These are phyloP conservation scores for Dolichopus griseipennis DNA, from an alignment of 2,888 invertebrate species.

Conservation along the genomic window DNA sequence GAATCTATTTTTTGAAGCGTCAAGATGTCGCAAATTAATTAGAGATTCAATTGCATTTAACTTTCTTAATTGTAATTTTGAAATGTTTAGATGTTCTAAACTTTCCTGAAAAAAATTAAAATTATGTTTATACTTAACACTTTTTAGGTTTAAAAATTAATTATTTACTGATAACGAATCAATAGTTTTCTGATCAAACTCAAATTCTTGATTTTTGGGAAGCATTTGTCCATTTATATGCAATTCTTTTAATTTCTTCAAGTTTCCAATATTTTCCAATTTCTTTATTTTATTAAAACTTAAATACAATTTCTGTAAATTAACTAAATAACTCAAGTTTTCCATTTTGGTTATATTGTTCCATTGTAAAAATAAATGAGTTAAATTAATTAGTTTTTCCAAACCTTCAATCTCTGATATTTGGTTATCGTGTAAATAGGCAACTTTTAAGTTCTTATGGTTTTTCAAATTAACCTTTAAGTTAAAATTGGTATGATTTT, in stretches of 20 bases:
- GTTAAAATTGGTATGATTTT: conserved; percentile 17
- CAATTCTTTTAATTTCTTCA: conserved; percentile 54
- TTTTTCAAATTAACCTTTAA: conserved; percentile 36
- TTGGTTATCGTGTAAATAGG: conserved; percentile 74
- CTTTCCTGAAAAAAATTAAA: conserved; percentile 43
- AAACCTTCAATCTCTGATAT: conserved; percentile 67
- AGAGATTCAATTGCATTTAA: conserved; percentile 37
- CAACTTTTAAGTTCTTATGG: conserved; percentile 49
- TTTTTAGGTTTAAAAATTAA: neutral
- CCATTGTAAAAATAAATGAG: conserved; percentile 64
- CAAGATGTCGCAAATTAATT: conserved; percentile 47
- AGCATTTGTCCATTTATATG: conserved; percentile 59
- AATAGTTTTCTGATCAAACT: conserved; percentile 58
- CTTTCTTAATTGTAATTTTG: conserved; percentile 52
- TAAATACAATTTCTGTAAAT: conserved; percentile 68
- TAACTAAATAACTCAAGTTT: conserved; percentile 52
- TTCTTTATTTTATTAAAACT: conserved; percentile 60
- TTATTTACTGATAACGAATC: conserved; percentile 49
- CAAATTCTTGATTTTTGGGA: conserved; percentile 49
- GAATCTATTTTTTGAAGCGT: conserved; percentile 52
- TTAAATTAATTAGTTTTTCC: conserved; percentile 53
- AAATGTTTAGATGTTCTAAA: conserved; percentile 53
- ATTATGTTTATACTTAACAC: neutral
- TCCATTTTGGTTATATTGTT: conserved; percentile 65
- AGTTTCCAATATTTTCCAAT: conserved; percentile 57